Evolutionary conservation across 2,888 invertebrate genomes (phyloP), one percentile per base, ranked within the genome.

Genomic region (Cyclophora albipunctata): DNA sequence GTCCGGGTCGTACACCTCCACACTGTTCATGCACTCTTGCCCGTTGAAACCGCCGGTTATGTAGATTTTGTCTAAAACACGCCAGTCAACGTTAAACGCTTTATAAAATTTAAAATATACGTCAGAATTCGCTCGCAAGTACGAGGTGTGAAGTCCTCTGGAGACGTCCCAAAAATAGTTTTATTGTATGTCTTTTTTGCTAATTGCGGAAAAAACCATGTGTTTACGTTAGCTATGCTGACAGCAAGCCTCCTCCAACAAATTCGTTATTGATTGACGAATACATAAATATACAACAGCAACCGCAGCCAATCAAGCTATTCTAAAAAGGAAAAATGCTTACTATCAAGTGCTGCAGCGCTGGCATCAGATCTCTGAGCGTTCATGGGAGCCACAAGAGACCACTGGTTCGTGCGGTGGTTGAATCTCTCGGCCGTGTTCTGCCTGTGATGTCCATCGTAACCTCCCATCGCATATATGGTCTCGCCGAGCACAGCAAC

Each of bases 11-110:
- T 94, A 96, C 47, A 94, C 90, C 73, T 96, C 96, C 3, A 93
- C 95, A 34, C 95, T 93, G 76, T 93, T 95, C 90, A 95, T 92
- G 70, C 96, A 95, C 70, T 96, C 95, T 70, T 95, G 94, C 0
- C 98, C 98, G 76, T 97, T 97, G 78, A 96, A 98, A 0, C 98
- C 98, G 2, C 98, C 97, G 48, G 93, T 93, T 60, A 95, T 93
- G 79, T 94, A 95, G 63, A 95, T 93, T 70, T 93, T 93, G 56
- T 91, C 94, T 94, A 54, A 34, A 57, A 4, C 34, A 42, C 4
- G 40, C 37, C 37, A 43, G 20, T 34, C 42, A 37, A 37, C 37
- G 5, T 37, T 37, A 37, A 37, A 37, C 20, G 20, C 20, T 20
- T 20, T 20, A 20, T 1, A 20, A 20, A 20, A 20, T 2, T 20